These are phyloP conservation scores for Scomber scombrus DNA, from an alignment of 2,113 vertebrate genomes.

Conservation along the genomic window DNA sequence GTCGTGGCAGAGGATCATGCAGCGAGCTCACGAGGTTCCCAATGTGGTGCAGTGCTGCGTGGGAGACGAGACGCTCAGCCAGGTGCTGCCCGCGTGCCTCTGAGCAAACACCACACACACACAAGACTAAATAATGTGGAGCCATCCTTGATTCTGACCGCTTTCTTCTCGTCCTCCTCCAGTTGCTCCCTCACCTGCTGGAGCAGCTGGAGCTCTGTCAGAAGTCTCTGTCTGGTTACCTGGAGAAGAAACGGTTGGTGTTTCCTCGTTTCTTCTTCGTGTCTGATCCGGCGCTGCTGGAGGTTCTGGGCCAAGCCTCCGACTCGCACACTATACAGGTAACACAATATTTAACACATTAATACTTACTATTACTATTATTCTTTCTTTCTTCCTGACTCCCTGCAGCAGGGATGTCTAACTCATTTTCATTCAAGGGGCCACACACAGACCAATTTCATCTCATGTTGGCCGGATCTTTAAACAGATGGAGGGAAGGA, in stretches of 20 bases:
- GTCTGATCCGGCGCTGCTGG: conserved; percentile 65
- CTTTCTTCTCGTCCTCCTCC: neutral
- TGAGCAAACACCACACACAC: neutral
- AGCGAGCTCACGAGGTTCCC: conserved; percentile 86
- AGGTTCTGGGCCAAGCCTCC: conserved; percentile 70
- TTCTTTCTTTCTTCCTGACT: neutral
- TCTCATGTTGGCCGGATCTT: no score
- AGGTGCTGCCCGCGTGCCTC: conserved; percentile 44
- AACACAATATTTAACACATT: neutral
- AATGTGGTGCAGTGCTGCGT: conserved; percentile 88
- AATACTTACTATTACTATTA: neutral
- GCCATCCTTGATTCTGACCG: neutral
- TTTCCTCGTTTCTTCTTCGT: conserved; percentile 69
- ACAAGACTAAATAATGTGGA: neutral
- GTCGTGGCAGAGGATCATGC: conserved; percentile 91
- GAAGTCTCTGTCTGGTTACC: conserved; percentile 71
- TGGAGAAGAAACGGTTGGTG: conserved; percentile 63
- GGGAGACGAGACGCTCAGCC: conserved; percentile 88
- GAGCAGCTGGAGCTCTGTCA: conserved; percentile 74
- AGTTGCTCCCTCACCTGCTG: conserved; percentile 65
- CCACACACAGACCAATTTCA: no score
- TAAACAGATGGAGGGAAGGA: no score
- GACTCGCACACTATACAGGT: conserved; percentile 69
- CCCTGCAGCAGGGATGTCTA: no score
- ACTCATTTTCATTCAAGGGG: no score